Base-by-base conservation (phyloP, 1,140 invertebrate species). In the Bombus picipes region DNA sequence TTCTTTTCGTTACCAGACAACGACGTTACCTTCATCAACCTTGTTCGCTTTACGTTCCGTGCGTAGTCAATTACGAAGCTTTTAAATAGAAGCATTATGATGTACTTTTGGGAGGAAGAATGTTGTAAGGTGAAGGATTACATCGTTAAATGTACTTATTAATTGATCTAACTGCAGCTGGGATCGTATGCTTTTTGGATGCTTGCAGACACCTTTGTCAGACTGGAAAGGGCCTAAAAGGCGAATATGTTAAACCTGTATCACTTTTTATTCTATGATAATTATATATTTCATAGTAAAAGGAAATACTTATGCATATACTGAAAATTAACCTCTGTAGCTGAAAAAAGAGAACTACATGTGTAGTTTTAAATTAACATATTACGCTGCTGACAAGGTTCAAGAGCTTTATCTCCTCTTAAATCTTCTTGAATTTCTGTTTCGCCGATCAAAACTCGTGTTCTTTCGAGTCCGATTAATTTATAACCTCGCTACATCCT, bases 1-100 rank as follows among this genome's bases (percentile, higher is more conserved):
- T 37, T 32, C 18, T 80, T 57, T 47, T 34, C 12, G 25, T 43
- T 28, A 5, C 22, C 28, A 25, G 28, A n/a, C 66, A 37, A 71
- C 32, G 47, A 71, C 32, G 47, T 71, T 79, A 80, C 80, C 37
- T 74, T 34, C 15, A 39, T n/a, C 53, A 87, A 78, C 83, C 87
- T 89, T 74, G 81, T 68, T 70, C 73, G 8, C 53, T 39, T 43
- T 74, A 53, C 25, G 37, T 37, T 34, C 18, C 28, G 13, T 6
- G 39, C 28, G 37, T 22, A 47, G 32, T 18, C 28, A 39, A 62
- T 59, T 72, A n/a, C 18, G 12, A 53, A 41, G 25, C 25, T n/a
- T 18, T 8, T 72, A 41, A 72, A 41, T 13, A 13, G 25, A 3
- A n/a, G 25, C 18, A 12, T 41, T 15, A 2, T 0, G 71, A n/a